Percentiles rank a stretch among this genome's conserved stretches.
phyloP scores from a whole-genome alignment of 2,113 vertebrate genomes.

The Oryctolagus cuniculus region DNA sequence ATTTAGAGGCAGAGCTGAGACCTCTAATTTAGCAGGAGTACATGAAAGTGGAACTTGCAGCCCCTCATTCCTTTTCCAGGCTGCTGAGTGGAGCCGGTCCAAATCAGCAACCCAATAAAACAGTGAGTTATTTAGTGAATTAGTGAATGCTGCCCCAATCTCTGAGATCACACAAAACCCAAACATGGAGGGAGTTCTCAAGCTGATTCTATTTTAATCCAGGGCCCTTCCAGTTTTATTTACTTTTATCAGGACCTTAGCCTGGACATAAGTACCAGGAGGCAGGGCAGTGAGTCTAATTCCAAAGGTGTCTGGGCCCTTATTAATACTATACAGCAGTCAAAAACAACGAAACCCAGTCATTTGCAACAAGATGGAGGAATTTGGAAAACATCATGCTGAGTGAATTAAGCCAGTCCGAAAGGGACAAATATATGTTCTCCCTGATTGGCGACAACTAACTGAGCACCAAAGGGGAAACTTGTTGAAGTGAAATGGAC shows the following conservation, averaged over 20 bases:
- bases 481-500: too few relatives aligned
- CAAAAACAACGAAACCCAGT: too few relatives aligned
- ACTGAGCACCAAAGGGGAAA: too few relatives aligned
- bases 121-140: background rate
- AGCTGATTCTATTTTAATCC: background rate
- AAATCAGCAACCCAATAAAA: background rate
- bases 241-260: background rate
- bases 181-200: background rate
- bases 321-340: too few relatives aligned
- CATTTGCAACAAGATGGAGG: too few relatives aligned
- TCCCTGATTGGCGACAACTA: too few relatives aligned
- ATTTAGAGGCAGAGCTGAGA: background rate
- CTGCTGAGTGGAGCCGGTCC: background rate
- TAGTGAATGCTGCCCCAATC: background rate
- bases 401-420: too few relatives aligned
- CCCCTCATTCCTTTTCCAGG: background rate
- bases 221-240: background rate
- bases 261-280: background rate
- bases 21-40: background rate
- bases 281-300: background rate
- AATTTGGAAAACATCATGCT: too few relatives aligned
- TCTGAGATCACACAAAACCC: background rate
- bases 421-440: too few relatives aligned
- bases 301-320: background rate
- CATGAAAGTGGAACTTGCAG: background rate